Conservation (phyloP, 2,113 vertebrate genomes). For the Alligator mississippiensis region DNA sequence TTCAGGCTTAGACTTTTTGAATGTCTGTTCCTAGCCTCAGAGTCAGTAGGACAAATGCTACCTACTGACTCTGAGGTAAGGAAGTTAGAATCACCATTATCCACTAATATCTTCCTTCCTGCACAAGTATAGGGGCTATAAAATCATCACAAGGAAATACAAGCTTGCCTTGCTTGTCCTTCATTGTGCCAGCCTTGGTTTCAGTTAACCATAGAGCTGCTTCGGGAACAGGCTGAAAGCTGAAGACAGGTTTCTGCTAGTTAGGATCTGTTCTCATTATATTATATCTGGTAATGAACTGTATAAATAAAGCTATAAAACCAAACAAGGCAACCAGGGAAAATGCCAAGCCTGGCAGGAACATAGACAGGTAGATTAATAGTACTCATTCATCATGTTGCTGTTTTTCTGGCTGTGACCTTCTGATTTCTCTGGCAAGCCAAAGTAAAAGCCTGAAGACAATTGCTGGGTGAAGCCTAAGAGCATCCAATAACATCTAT, state of each 20-base stretch:
- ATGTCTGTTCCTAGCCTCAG: no score
- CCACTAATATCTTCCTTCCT: background rate
- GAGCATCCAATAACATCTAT: slow-evolving; percentile 12
- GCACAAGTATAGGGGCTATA: background rate
- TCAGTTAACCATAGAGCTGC: background rate
- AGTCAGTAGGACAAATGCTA: background rate
- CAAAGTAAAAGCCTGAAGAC: background rate
- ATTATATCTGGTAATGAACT: slow-evolving; percentile 43
- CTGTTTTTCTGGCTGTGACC: background rate
- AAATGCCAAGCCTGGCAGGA: slow-evolving; percentile 47
- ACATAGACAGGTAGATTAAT: slow-evolving; percentile 41
- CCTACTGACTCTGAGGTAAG: no score
- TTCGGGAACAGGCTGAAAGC: background rate
- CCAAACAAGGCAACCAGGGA: slow-evolving; percentile 29
- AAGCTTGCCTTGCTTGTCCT: background rate
- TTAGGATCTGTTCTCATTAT: background rate
- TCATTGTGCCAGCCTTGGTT: background rate
- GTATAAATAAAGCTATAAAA: slow-evolving; percentile 28
- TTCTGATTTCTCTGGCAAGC: slow-evolving; percentile 41
- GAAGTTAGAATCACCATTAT: background rate
- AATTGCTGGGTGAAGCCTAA: slow-evolving; percentile 23
- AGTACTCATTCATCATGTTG: slow-evolving; percentile 27
- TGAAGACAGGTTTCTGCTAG: slow-evolving; percentile 2
- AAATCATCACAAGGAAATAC: background rate
- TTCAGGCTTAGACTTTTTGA: no score